Percentiles rank a stretch among this genome's conserved stretches.
phyloP scores from a whole-genome alignment of 1,140 invertebrate genomes.

The Drosophila subobscura region DNA sequence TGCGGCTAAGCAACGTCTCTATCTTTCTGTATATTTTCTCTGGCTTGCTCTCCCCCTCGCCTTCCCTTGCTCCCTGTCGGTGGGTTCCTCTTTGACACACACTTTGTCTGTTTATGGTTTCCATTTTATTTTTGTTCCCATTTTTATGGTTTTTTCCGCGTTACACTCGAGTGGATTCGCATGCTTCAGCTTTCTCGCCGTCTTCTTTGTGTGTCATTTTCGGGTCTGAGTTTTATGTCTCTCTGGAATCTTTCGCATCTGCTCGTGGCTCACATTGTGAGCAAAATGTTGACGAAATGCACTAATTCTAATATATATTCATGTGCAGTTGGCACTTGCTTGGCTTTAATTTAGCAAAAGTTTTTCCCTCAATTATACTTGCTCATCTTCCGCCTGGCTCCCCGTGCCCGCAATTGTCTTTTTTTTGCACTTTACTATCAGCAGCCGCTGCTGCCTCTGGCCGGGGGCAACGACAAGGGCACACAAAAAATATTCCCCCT shows the following conservation, averaged over 20 bases:
- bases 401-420: background rate
- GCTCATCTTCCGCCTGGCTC: background rate
- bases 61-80: background rate
- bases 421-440: slow-evolving; percentile 35
- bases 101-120: slow-evolving; percentile 58
- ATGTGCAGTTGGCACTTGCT: slow-evolving; percentile 51
- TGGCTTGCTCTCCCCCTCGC: too few species aligned
- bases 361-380: slow-evolving; percentile 18
- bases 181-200: slow-evolving; percentile 19
- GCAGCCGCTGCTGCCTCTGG: slow-evolving; percentile 5
- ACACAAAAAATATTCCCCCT: slow-evolving; percentile 27
- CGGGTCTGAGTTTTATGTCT: slow-evolving; percentile 41
- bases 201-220: background rate
- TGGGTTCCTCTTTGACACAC: background rate
- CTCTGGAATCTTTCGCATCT: slow-evolving; percentile 40
- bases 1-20: too few species aligned
- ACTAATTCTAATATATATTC: slow-evolving; percentile 71
- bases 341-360: slow-evolving; percentile 47
- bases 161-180: slow-evolving; percentile 35
- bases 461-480: slow-evolving; percentile 6
- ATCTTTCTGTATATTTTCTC: too few species aligned
- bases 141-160: slow-evolving; percentile 13
- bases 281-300: slow-evolving; percentile 63
- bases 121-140: slow-evolving; percentile 35
- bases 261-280: slow-evolving; percentile 28